Percentiles rank a stretch among this genome's conserved stretches.
These are phyloP conservation scores for Antheraea yamamai DNA, from an alignment of 2,888 invertebrate genomes.

Conservation along the genomic window DNA sequence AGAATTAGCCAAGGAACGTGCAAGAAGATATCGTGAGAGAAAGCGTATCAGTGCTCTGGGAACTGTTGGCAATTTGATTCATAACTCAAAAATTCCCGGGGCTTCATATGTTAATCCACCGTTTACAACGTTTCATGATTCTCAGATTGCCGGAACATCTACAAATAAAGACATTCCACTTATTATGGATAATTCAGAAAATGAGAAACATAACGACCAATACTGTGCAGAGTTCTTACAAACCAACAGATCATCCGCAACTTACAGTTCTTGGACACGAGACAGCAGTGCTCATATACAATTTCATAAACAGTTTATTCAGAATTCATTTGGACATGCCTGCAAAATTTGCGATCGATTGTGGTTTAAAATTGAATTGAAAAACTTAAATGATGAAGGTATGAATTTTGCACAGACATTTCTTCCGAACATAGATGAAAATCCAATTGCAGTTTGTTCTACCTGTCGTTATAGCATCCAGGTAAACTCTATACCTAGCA, in stretches of 20 bases:
- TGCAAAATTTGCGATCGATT: slow-evolving; percentile 34
- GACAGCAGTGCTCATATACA: background rate
- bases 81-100: background rate
- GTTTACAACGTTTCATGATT: background rate
- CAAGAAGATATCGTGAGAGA: background rate
- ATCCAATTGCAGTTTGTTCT: background rate
- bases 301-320: slow-evolving; percentile 2
- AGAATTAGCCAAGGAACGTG: background rate
- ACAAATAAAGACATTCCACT: background rate
- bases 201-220: background rate
- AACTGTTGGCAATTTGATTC: background rate
- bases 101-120: background rate
- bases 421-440: slow-evolving; percentile 18
- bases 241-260: background rate
- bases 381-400: slow-evolving; percentile 22
- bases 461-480: background rate
- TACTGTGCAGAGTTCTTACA: background rate
- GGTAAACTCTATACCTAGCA: slow-evolving; percentile 16
- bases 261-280: background rate
- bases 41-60: background rate
- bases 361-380: slow-evolving; percentile 34
- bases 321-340: slow-evolving; percentile 30
- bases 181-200: background rate
- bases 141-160: background rate
- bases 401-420: slow-evolving; percentile 30